Base-by-base conservation (phyloP, 2,888 invertebrate species). In the Phytoseiulus persimilis region DNA sequence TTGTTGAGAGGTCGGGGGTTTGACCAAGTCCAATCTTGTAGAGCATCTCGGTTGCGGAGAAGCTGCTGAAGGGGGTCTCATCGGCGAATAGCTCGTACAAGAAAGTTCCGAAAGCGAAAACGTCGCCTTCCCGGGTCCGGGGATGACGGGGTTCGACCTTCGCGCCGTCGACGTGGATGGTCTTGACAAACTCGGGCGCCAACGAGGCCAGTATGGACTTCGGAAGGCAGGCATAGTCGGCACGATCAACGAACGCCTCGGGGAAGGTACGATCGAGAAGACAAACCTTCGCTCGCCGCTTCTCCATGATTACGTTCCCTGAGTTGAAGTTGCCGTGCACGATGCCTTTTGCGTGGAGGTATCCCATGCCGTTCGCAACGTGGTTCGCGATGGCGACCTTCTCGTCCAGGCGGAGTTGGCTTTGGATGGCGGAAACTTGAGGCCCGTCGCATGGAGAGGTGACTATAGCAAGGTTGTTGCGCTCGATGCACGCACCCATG, bases 321-420 rank as follows among this genome's bases (percentile, higher is more conserved):
- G 93, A 92, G 91, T 92, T 93, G 83, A 93, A 92, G 89, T 92
- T 92, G 32, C 92, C 91, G 89, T 93, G 92, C 31, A 93, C 92
- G 90, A 94, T 93, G n/a, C 92, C 93, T 90, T 93, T 93, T 90
- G 93, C 93, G 91, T 93, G 93, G 2, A 93, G 92, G 91, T 93
- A 93, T 18, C 93, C 93, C 92, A 94, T 92, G 18, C 92, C 92
- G 91, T 92, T 92, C 28, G 93, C 92, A 31, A 93, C 92, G 91
- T 92, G 93, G 31, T 92, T 91, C 31, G 92, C 92, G 18, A 93
- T 92, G 90, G 91, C 92, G 6, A 93, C 91, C 89, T 92, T 92
- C 6, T 92, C 91, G 89, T 92, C 92, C 90, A 92, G 91, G 5
- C 92, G 91, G 87, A 92, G 91, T 83, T 92, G 90, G 32, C 90